phyloP scores from a whole-genome alignment of 2,888 invertebrate species.

The Oasisia sp. region DNA sequence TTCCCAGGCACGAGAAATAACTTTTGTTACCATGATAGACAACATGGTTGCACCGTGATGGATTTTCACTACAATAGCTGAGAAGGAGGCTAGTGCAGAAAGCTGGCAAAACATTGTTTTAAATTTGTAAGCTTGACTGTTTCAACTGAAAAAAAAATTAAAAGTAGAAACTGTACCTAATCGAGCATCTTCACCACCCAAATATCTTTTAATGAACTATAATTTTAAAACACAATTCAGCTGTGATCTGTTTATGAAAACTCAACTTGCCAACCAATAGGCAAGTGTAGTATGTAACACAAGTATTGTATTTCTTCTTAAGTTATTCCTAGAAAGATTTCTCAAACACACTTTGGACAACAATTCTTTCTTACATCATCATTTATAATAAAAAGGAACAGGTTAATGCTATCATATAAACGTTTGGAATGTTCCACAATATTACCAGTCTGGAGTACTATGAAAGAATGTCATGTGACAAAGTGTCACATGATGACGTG shows the following conservation, averaged over 20 bases:
- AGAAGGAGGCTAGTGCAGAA: neutral
- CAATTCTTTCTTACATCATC: neutral
- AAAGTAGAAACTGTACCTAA: too few relatives aligned
- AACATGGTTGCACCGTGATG: neutral
- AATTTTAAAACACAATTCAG: too few relatives aligned
- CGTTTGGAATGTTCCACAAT: neutral
- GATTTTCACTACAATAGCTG: neutral
- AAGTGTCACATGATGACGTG: neutral
- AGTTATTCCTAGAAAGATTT: too few relatives aligned
- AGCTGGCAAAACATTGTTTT: too few relatives aligned
- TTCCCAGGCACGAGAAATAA: neutral
- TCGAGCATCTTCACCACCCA: too few relatives aligned
- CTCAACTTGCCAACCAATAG: too few relatives aligned
- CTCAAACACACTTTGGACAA: neutral
- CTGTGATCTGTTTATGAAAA: too few relatives aligned
- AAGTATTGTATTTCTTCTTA: too few relatives aligned
- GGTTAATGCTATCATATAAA: neutral
- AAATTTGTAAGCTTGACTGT: too few relatives aligned
- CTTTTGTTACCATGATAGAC: neutral
- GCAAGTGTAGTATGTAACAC: too few relatives aligned
- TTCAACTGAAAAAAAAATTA: too few relatives aligned
- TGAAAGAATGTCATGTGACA: neutral
- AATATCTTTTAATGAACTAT: too few relatives aligned
- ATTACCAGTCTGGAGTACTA: neutral
- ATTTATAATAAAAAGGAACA: neutral